Conservation (phyloP, 2,888 invertebrate genomes). For the Celastrina argiolus region DNA sequence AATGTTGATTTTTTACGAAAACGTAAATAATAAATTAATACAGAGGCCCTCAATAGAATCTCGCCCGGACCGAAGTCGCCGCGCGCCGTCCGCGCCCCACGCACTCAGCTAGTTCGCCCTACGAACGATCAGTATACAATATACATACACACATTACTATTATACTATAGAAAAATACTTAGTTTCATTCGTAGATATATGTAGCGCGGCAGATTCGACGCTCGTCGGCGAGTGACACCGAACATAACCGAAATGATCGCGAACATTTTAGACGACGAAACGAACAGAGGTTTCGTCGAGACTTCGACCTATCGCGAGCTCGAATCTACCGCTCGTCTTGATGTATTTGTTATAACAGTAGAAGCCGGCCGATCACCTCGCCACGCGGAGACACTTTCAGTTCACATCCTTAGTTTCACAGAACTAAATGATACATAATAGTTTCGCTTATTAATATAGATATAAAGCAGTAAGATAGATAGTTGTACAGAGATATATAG, state of each 20-base stretch:
- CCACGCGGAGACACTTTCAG: slow-evolving; percentile 60
- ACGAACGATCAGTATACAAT: slow-evolving; percentile 66
- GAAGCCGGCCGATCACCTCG: slow-evolving; percentile 62
- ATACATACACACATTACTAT: slow-evolving; percentile 73
- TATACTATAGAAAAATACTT: slow-evolving; percentile 77
- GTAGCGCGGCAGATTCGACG: slow-evolving; percentile 56
- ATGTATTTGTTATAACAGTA: slow-evolving; percentile 77
- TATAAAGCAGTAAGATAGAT: slow-evolving; percentile 67
- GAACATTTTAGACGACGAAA: slow-evolving; percentile 9
- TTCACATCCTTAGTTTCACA: slow-evolving; percentile 70
- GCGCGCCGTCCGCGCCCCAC: slow-evolving; percentile 60
- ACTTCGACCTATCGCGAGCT: slow-evolving; percentile 39
- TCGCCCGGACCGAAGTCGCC: slow-evolving; percentile 81
- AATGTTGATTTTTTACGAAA: slow-evolving; percentile 91
- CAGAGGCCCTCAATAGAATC: slow-evolving; percentile 93
- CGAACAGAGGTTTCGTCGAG: neutral
- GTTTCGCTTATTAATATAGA: slow-evolving; percentile 64
- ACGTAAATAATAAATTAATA: slow-evolving; percentile 83
- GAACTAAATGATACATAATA: slow-evolving; percentile 42
- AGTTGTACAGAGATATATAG: slow-evolving; percentile 73
- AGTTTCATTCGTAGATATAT: slow-evolving; percentile 76
- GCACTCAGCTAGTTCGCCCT: slow-evolving; percentile 55
- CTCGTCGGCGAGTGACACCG: slow-evolving; percentile 39
- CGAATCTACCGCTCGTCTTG: slow-evolving; percentile 54
- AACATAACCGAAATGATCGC: neutral